Base-by-base conservation (phyloP, 2,797 vertebrate genomes). In the Tenualosa thibaudeaui region DNA sequence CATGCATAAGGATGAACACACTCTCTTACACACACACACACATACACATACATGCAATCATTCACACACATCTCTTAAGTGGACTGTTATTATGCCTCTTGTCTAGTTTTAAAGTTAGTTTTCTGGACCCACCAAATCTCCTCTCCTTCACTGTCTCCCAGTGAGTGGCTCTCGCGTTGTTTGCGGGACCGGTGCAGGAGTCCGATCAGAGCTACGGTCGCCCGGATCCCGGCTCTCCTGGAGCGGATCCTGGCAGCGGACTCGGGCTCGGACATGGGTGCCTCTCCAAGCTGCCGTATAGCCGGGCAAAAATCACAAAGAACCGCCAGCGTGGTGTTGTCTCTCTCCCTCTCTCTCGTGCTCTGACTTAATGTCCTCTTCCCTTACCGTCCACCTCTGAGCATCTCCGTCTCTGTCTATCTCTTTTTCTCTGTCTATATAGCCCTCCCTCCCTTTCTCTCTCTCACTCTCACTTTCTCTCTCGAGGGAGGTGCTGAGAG, bases 131-230 rank as follows among this genome's bases (percentile, higher is more conserved):
- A 78, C 71, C 71, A 78, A 1, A 43, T 19, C 40, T 78, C 37
- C 17, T 78, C 71, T 46, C 40, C 31, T 75, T 75, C 68, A 37
- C 68, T 22, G 5, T 60, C 85, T 50, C 49, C 40, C 68, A 6
- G 15, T 51, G 68, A 85, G 85, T 88, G 87, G 82, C 84, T 85
- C 86, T 90, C 89, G n/a, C 85, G 83, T 62, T 89, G 89, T 75
- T 88, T 78, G 75, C 91, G 88, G 60, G 91, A 92, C 78, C 89
- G 90, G 84, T 92, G 89, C 71, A 92, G 90, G 81, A 91, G 91
- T 88, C 91, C 89, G 65, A 92, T 92, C 43, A 92, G 89, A 62
- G 89, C 89, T 81, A 88, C 91, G 3, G 87, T 89, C 4, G 91
- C 90, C 50, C 89, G 87, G 85, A 91, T 89, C 62, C 90, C 91